These are phyloP conservation scores for Dysmachus trigonus DNA, from an alignment of 2,888 invertebrate genomes.

Conservation along the genomic window DNA sequence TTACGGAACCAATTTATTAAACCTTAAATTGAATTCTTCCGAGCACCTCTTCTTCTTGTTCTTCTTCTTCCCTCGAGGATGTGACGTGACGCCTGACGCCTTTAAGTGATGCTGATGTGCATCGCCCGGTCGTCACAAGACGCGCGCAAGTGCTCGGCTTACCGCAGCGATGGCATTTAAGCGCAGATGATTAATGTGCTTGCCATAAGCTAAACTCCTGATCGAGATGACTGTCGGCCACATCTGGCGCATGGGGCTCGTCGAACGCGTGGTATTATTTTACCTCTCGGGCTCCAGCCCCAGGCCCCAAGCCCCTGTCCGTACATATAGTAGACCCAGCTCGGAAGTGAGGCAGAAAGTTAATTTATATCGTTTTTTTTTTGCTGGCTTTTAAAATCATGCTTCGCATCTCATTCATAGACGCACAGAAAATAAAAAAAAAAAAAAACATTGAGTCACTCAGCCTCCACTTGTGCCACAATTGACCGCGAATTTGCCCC, in stretches of 20 bases:
- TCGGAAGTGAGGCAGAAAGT: slow-evolving; percentile 4
- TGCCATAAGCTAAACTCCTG: not conserved
- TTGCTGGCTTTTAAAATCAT: slow-evolving; percentile 11
- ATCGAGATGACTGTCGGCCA: not conserved
- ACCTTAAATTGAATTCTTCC: not conserved
- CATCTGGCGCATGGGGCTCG: slow-evolving; percentile 3
- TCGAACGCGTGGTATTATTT: not conserved
- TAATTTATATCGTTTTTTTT: not conserved
- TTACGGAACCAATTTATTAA: not conserved
- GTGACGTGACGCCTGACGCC: not conserved
- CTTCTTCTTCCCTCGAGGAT: not conserved
- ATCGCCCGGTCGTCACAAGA: not conserved
- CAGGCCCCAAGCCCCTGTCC: not conserved
- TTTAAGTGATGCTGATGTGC: not conserved
- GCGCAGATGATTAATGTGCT: slow-evolving; percentile 10
- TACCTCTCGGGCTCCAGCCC: not conserved
- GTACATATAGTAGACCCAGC: not conserved
- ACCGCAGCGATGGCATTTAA: not conserved
- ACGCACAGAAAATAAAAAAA: not conserved
- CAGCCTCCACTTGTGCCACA: not conserved
- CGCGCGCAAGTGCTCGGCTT: not conserved
- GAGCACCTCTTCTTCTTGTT: not conserved
- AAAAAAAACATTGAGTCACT: slow-evolving; percentile 14
- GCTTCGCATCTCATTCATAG: slow-evolving; percentile 27
- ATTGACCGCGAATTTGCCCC: slow-evolving; percentile 18